Evolutionary conservation across 2,113 vertebrate genomes (phyloP).

Genomic region (Myotis brandtii): DNA sequence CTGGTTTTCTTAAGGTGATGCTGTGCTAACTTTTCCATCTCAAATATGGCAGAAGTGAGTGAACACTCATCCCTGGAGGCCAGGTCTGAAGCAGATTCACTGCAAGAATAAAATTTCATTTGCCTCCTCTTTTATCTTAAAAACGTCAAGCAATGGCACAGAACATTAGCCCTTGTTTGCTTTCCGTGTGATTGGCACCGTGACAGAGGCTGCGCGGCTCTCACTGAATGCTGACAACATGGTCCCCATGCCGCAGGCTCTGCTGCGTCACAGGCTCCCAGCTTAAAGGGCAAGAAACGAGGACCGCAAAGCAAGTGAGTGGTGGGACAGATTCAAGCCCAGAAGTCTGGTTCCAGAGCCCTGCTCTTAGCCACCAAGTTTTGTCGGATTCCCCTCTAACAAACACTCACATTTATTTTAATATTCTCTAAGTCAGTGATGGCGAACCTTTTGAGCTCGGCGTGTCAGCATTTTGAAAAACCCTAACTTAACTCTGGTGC

Average conservation of each 20-base stretch:
- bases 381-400: background rate
- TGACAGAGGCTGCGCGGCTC: background rate
- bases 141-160: background rate
- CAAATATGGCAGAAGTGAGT: background rate
- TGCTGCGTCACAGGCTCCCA: background rate
- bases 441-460: too few relatives aligned
- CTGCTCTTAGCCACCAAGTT: background rate
- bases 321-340: background rate
- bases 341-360: background rate
- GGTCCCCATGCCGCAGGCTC: background rate
- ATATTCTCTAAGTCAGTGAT: background rate
- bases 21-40: background rate
- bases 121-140: conserved; percentile 10
- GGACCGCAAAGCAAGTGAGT: background rate
- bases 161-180: background rate
- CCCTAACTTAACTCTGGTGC: too few relatives aligned
- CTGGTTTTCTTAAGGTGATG: background rate
- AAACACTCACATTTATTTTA: background rate
- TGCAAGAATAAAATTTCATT: background rate
- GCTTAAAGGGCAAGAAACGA: background rate
- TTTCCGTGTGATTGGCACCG: background rate
- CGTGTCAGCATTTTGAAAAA: too few relatives aligned
- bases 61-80: background rate
- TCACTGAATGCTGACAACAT: background rate
- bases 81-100: background rate